Evolutionary conservation across 2,113 vertebrate genomes (phyloP).

Genomic region (Rhynchomys soricoides): DNA sequence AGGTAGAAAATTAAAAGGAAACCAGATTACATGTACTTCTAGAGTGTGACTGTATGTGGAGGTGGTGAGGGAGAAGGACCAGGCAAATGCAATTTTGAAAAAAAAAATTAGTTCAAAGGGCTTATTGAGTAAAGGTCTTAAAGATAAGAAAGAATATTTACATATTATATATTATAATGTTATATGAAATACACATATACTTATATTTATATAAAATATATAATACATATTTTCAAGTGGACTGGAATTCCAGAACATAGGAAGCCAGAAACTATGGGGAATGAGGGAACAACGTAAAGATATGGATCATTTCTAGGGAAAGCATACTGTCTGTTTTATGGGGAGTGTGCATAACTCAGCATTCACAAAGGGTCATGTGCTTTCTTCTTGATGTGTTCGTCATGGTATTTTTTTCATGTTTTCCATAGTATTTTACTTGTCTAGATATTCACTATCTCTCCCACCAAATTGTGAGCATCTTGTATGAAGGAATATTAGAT

Average conservation of each 20-base stretch:
- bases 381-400: not conserved
- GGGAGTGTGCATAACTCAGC: not conserved
- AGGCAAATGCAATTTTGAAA: slow-evolving; percentile 21
- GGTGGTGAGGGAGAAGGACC: rapidly evolving
- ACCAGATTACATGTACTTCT: not conserved
- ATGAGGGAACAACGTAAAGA: not conserved
- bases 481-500: not conserved
- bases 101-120: not conserved
- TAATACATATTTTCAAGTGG: not conserved
- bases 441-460: not conserved
- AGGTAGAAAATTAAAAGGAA: not conserved
- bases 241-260: not conserved
- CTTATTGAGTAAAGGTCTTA: slow-evolving; percentile 16
- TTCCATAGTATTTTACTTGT: not conserved
- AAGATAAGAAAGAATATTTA: not conserved
- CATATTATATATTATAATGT: not conserved
- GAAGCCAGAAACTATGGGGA: not conserved
- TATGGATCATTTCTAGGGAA: not conserved
- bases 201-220: not conserved
- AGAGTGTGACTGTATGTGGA: not conserved
- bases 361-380: not conserved
- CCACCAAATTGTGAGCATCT: not conserved
- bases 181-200: not conserved
- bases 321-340: not conserved
- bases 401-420: not conserved